Evolutionary conservation across 2,888 invertebrate genomes (phyloP).

Genomic region (Sceliomorpha sp.): DNA sequence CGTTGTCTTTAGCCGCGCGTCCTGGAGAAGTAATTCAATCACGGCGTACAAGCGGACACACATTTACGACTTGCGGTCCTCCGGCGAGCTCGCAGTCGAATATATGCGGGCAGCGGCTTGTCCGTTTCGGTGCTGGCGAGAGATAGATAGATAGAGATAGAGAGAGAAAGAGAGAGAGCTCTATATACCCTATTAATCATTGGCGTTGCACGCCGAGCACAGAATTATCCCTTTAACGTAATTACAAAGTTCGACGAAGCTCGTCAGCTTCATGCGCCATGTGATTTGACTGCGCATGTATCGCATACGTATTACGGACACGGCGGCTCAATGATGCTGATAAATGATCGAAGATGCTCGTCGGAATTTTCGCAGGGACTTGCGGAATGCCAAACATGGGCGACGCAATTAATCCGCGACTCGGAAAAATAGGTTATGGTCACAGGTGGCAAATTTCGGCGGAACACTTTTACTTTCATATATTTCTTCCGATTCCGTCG

Average conservation of each 20-base stretch:
- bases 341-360: neutral
- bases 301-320: conserved; percentile 1
- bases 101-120: conserved; percentile 23
- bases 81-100: conserved; percentile 42
- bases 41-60: conserved; percentile 21
- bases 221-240: conserved; percentile 15
- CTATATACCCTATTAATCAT: conserved; percentile 17
- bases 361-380: too few species aligned
- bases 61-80: conserved; percentile 8
- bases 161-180: too few species aligned
- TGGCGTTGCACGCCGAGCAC: conserved; percentile 13
- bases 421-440: too few species aligned
- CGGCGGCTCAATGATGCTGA: neutral
- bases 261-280: neutral
- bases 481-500: too few species aligned
- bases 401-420: too few species aligned
- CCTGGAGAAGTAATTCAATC: conserved; percentile 33
- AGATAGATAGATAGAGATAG: too few species aligned
- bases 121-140: conserved; percentile 6
- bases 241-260: conserved; percentile 16
- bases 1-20: too few species aligned
- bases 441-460: too few species aligned
- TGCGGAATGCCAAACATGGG: too few species aligned
- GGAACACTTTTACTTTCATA: too few species aligned
- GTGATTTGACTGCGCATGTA: neutral